Conservation (phyloP, 2,797 vertebrate genomes). For the Myotis myotis region DNA sequence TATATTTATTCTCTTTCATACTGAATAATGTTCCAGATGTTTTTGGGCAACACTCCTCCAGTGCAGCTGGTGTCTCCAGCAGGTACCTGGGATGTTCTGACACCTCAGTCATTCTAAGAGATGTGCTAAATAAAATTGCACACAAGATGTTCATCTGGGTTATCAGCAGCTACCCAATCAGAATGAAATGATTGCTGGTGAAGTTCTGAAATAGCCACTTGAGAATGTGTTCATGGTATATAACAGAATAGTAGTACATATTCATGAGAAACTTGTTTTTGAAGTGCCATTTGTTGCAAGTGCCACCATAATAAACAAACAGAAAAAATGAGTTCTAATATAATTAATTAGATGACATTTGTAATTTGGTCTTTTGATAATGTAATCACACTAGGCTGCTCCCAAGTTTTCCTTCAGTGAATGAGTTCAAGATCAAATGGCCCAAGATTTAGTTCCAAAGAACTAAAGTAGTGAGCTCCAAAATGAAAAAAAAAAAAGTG, state of each 20-base stretch:
- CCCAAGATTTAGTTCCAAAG: background rate
- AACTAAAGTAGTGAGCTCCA: background rate
- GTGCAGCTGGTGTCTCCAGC: constrained; percentile 70
- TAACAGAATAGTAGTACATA: constrained; percentile 7
- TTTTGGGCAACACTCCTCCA: constrained; percentile 62
- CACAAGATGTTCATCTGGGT: constrained; percentile 66
- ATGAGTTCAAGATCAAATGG: background rate
- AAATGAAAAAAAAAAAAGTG: background rate
- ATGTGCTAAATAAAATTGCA: constrained; percentile 73
- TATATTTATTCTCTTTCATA: constrained; percentile 58
- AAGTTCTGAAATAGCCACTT: constrained; percentile 54
- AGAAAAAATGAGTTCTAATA: background rate
- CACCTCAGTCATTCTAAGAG: constrained; percentile 67
- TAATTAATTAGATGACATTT: background rate
- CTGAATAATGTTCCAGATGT: constrained; percentile 77
- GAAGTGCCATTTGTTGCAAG: background rate
- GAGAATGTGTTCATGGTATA: background rate
- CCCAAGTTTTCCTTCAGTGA: constrained; percentile 13
- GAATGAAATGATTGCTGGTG: constrained; percentile 20
- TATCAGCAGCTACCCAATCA: constrained; percentile 50
- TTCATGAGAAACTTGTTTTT: background rate
- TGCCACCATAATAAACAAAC: background rate
- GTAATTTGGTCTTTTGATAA: constrained; percentile 27
- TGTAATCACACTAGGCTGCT: background rate
- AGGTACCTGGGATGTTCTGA: constrained; percentile 70